These are phyloP conservation scores for Telenomus remus DNA, from an alignment of 1,140 invertebrate species.

Conservation along the genomic window DNA sequence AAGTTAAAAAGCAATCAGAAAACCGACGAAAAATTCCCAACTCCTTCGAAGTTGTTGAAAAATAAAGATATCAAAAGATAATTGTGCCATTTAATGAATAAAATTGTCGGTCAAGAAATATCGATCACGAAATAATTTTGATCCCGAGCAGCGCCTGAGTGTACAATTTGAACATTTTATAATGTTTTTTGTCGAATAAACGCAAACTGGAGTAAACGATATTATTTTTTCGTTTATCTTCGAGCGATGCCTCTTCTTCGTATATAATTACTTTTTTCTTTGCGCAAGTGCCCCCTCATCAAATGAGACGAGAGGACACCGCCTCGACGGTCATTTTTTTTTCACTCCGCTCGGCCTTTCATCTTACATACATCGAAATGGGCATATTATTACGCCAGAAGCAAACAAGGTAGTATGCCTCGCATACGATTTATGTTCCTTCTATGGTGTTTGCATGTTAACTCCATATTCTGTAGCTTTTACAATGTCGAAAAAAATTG, in stretches of 20 bases:
- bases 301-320: conserved; percentile 51
- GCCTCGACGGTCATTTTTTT: conserved; percentile 19
- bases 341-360: conserved; percentile 16
- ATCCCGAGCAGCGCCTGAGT: neutral
- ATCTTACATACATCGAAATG: conserved; percentile 54
- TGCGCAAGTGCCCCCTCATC: conserved; percentile 48
- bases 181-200: conserved; percentile 40
- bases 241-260: conserved; percentile 50
- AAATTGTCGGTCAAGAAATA: too few relatives aligned
- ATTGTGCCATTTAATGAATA: neutral
- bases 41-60: neutral
- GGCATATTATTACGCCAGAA: conserved; percentile 61
- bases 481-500: conserved; percentile 34
- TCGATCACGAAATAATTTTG: neutral
- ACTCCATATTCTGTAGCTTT: conserved; percentile 37
- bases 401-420: conserved; percentile 55
- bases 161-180: conserved; percentile 26
- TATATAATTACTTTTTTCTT: conserved; percentile 56
- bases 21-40: too few relatives aligned
- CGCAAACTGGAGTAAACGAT: conserved; percentile 40
- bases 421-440: conserved; percentile 58
- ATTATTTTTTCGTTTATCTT: conserved; percentile 35
- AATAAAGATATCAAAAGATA: neutral
- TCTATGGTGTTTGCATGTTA: conserved; percentile 59
- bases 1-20: too few relatives aligned